Percentiles rank a stretch among this genome's conserved stretches.
Conservation (phyloP, 2,888 invertebrate species). For the Pimpla rufipes region DNA sequence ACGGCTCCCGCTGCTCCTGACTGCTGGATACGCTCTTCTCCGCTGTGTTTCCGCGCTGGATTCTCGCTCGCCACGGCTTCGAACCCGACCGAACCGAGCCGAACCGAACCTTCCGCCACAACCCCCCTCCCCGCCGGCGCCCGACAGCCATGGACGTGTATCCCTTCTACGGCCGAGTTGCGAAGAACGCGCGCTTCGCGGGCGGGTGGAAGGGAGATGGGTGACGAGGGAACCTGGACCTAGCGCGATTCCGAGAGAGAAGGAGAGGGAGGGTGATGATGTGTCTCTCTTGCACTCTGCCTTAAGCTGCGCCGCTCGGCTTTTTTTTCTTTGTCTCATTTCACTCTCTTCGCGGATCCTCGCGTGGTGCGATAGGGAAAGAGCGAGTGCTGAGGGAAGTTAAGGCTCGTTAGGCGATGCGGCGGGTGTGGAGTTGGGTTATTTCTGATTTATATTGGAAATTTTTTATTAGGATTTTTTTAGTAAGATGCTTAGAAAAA, state of each 20-base stretch:
- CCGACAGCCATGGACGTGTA: neutral
- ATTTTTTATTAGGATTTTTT: too few relatives aligned
- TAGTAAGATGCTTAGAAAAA: too few relatives aligned
- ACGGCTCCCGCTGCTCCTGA: slow-evolving; percentile 42
- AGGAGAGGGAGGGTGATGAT: too few relatives aligned
- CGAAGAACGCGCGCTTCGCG: neutral
- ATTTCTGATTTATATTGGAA: too few relatives aligned
- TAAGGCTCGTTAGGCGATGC: too few relatives aligned
- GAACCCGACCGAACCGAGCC: too few relatives aligned
- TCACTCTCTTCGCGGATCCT: neutral
- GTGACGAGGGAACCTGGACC: slow-evolving; percentile 41
- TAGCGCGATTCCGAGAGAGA: slow-evolving; percentile 3
- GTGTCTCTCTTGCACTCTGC: too few relatives aligned
- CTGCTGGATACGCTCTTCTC: slow-evolving; percentile 10
- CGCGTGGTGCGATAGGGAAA: too few relatives aligned
- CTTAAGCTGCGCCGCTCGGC: neutral
- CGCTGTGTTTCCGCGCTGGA: slow-evolving; percentile 16
- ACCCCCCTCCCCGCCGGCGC: too few relatives aligned
- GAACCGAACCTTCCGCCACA: too few relatives aligned
- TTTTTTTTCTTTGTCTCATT: slow-evolving; percentile 19
- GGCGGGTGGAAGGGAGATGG: slow-evolving; percentile 43
- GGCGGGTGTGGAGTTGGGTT: too few relatives aligned
- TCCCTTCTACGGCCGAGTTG: slow-evolving; percentile 15
- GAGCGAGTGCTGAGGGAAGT: neutral
- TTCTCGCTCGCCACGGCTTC: slow-evolving; percentile 1